phyloP scores from a whole-genome alignment of 92 coral and sea anemone genomes.

The Phenganax subtilis region DNA sequence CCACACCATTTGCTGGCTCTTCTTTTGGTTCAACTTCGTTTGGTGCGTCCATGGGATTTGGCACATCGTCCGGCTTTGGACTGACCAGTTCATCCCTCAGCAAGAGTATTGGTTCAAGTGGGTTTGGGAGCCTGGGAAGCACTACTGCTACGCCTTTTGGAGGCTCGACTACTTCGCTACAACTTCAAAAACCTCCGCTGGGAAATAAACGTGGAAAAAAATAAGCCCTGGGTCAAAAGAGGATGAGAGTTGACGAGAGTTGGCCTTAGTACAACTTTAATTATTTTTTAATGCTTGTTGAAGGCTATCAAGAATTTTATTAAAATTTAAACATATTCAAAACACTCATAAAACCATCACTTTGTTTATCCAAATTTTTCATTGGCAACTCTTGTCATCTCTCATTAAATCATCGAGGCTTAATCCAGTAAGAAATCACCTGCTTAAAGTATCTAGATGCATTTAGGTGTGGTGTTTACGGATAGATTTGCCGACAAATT shows the following conservation, averaged over 20 bases:
- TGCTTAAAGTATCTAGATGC: no score
- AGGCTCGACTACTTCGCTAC: constrained; percentile 57
- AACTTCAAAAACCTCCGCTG: constrained; percentile 81
- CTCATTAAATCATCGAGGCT: no score
- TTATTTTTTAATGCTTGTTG: neutral
- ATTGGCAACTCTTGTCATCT: no score
- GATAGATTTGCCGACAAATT: no score
- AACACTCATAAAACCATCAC: no score
- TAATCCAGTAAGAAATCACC: no score
- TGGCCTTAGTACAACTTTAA: neutral
- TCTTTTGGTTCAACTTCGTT: constrained; percentile 48
- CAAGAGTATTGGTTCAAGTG: constrained; percentile 54
- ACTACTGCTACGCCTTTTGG: constrained; percentile 56
- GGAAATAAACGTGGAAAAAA: constrained; percentile 91
- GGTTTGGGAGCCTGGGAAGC: constrained; percentile 47
- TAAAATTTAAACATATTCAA: neutral
- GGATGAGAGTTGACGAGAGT: neutral
- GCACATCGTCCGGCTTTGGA: constrained; percentile 63
- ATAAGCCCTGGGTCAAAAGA: neutral
- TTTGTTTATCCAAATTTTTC: no score
- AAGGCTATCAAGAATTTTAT: neutral
- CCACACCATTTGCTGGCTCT: constrained; percentile 20
- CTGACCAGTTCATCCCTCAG: constrained; percentile 39
- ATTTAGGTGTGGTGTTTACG: no score
- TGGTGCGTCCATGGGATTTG: constrained; percentile 34